These are phyloP conservation scores for Sylvietta virens DNA, from an alignment of 2,113 vertebrate genomes.

Conservation along the genomic window DNA sequence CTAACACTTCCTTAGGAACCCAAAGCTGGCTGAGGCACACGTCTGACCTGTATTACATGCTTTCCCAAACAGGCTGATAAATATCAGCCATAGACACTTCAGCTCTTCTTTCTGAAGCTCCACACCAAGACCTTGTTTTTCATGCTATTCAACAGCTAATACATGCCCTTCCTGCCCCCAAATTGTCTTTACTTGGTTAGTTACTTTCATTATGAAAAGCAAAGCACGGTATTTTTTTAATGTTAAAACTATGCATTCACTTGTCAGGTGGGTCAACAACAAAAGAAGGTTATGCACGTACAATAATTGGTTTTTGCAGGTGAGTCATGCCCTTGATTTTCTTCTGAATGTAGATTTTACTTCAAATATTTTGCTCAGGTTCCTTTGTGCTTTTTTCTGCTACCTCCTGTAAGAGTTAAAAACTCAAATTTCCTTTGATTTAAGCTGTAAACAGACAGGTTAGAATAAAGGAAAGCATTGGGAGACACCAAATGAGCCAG, in stretches of 20 bases:
- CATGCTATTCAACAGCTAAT: neutral
- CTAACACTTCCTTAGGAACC: neutral
- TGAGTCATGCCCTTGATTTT: neutral
- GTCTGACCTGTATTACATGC: neutral
- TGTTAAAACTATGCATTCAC: neutral
- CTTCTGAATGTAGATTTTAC: neutral
- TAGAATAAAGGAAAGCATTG: constrained; percentile 40
- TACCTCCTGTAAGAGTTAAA: constrained; percentile 50
- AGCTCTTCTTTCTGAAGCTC: neutral
- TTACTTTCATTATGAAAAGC: neutral
- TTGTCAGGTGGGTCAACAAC: neutral
- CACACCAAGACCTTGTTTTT: neutral
- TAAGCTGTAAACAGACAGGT: constrained; percentile 50
- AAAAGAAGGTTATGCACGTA: neutral
- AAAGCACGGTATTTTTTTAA: neutral
- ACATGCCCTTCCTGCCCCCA: neutral
- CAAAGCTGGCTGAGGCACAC: neutral
- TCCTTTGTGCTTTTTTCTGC: constrained; percentile 12
- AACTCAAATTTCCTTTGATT: constrained; percentile 34
- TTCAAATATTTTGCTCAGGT: constrained; percentile 3
- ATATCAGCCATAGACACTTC: neutral
- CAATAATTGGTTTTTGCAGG: neutral
- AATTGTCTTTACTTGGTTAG: neutral
- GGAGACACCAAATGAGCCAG: constrained; percentile 50
- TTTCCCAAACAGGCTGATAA: neutral